Conservation (phyloP, 2,797 vertebrate genomes). For the Gymnothorax reevesii region DNA sequence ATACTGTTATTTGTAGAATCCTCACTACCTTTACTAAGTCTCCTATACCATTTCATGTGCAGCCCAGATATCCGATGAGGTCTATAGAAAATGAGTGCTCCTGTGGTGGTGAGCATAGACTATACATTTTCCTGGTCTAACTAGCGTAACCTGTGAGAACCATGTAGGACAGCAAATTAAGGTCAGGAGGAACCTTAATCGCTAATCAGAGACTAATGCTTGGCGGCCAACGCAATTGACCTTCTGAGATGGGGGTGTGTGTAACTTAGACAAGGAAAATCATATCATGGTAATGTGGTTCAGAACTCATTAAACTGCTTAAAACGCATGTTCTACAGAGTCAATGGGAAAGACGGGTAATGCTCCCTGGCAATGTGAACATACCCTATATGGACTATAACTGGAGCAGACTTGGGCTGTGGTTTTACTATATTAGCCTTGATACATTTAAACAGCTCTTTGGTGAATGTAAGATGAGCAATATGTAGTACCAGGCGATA, state of each 20-base stretch:
- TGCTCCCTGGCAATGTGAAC: conserved; percentile 50
- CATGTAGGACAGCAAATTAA: not conserved
- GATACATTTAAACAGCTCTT: conserved; percentile 34
- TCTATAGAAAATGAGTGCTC: not conserved
- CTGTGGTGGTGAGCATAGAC: not conserved
- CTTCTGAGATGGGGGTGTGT: not conserved
- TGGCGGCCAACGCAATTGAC: not conserved
- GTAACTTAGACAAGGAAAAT: not conserved
- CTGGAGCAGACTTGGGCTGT: conserved; percentile 51
- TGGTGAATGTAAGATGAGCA: conserved; percentile 41
- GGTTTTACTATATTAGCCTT: conserved; percentile 67
- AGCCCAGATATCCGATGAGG: not conserved
- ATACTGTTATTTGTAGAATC: too few species aligned
- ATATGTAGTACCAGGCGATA: conserved; percentile 28
- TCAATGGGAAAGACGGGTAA: conserved; percentile 1
- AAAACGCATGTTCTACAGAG: not conserved
- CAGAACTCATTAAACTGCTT: not conserved
- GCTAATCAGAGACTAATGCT: not conserved
- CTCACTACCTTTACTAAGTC: not conserved
- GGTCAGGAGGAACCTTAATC: not conserved
- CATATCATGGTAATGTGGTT: not conserved
- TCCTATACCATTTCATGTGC: not conserved
- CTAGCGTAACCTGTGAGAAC: not conserved
- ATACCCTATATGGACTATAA: conserved; percentile 63
- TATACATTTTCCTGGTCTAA: not conserved